Conservation (phyloP, 2,113 vertebrate genomes). For the Calyptomena viridis region DNA sequence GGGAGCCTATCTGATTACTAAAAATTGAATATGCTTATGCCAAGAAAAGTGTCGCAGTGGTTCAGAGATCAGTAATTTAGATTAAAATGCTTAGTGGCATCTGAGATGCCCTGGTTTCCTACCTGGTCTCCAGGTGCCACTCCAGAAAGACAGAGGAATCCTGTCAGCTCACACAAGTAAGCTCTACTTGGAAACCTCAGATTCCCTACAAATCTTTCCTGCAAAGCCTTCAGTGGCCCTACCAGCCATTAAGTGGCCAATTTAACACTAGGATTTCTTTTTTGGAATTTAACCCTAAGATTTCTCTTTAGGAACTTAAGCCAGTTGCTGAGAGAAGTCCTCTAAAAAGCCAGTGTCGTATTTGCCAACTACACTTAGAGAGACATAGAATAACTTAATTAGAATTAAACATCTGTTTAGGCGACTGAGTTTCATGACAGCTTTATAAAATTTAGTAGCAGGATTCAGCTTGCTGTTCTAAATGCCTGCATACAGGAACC, state of each 20-base stretch:
- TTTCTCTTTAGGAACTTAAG: neutral
- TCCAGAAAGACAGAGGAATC: neutral
- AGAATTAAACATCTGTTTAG: neutral
- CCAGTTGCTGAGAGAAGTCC: neutral
- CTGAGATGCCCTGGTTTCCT: neutral
- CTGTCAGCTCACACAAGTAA: neutral
- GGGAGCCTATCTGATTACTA: accelerated
- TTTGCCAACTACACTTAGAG: neutral
- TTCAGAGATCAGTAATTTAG: neutral
- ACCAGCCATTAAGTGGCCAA: neutral
- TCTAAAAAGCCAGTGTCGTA: neutral
- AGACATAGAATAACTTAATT: neutral
- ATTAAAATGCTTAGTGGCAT: neutral
- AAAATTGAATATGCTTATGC: neutral
- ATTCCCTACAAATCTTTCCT: neutral
- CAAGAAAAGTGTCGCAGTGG: neutral
- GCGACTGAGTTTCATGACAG: neutral
- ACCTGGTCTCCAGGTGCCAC: neutral
- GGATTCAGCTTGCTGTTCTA: neutral
- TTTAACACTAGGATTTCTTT: neutral
- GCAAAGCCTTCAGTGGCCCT: neutral
- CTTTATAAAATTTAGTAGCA: neutral
- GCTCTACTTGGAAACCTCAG: neutral
- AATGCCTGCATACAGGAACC: neutral
- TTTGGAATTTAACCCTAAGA: neutral